These are phyloP conservation scores for Sinella curviseta DNA, from an alignment of 1,140 invertebrate genomes.

Conservation along the genomic window DNA sequence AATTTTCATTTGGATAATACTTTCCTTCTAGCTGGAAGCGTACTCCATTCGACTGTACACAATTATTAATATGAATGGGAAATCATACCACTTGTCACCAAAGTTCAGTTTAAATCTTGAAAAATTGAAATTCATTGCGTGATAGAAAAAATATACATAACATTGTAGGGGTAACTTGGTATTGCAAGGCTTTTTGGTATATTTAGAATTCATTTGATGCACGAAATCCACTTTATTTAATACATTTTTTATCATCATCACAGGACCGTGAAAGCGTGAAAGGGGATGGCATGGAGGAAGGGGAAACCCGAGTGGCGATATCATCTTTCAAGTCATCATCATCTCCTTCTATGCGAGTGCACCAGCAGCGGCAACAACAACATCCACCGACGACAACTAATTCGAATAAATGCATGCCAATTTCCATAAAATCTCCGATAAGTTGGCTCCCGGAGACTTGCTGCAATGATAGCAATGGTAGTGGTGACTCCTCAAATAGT, in stretches of 20 bases:
- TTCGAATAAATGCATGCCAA: slow-evolving; percentile 25
- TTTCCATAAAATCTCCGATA: slow-evolving; percentile 22
- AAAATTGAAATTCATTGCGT: slow-evolving; percentile 12
- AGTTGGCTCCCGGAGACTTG: slow-evolving; percentile 46
- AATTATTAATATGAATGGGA: too few species aligned
- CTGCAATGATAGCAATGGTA: slow-evolving; percentile 46
- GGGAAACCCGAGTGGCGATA: slow-evolving; percentile 5
- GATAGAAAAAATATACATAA: too few species aligned
- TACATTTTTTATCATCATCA: slow-evolving; percentile 1
- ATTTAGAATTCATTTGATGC: slow-evolving; percentile 3
- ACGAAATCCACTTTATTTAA: slow-evolving; percentile 13
- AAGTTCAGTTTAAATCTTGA: too few species aligned
- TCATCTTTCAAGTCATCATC: slow-evolving; percentile 15
- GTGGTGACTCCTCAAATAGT: slow-evolving; percentile 42
- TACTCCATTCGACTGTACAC: too few species aligned
- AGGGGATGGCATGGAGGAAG: background rate
- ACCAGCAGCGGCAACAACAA: background rate
- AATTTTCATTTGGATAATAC: too few species aligned
- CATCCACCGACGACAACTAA: slow-evolving; percentile 1
- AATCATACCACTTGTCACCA: too few species aligned
- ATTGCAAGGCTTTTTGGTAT: background rate
- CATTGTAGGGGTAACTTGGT: background rate
- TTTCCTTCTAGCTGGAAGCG: too few species aligned
- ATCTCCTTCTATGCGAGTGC: background rate
- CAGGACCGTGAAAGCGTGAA: slow-evolving; percentile 6